phyloP scores from a whole-genome alignment of 2,888 invertebrate genomes.

The Capitulum mitella region DNA sequence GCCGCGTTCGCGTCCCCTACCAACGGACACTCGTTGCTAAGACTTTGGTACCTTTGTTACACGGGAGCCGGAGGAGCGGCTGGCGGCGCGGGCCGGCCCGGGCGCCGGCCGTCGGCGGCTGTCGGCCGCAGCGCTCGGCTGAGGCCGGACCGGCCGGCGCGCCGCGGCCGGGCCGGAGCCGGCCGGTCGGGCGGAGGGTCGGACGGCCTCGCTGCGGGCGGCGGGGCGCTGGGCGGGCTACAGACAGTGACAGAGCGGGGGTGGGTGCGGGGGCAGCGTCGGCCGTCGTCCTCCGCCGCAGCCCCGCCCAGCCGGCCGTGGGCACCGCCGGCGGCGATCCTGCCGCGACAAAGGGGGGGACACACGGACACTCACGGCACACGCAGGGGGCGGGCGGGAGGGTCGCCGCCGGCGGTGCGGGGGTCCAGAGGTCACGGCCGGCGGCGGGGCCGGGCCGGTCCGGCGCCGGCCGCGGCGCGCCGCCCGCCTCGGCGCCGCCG shows the following conservation, averaged over 20 bases:
- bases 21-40: slow-evolving; percentile 8
- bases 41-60: slow-evolving; percentile 21
- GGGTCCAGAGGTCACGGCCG: slow-evolving; percentile 13
- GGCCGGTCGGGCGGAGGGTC: background rate
- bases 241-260: slow-evolving; percentile 2
- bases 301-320: slow-evolving; percentile 9
- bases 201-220: background rate
- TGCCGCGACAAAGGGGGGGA: background rate
- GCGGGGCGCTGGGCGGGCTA: background rate
- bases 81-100: background rate
- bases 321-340: background rate
- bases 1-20: background rate
- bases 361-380: background rate
- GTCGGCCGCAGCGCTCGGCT: background rate
- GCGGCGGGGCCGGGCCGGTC: background rate
- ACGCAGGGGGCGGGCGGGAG: background rate
- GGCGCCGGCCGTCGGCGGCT: background rate
- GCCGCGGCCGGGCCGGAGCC: background rate
- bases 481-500: background rate
- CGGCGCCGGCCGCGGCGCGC: background rate
- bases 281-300: background rate
- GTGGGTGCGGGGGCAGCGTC: background rate
- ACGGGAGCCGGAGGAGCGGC: background rate
- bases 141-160: background rate
- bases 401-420: slow-evolving; percentile 10